phyloP scores from a whole-genome alignment of 1,140 invertebrate genomes.

The Eurosta solidaginis region DNA sequence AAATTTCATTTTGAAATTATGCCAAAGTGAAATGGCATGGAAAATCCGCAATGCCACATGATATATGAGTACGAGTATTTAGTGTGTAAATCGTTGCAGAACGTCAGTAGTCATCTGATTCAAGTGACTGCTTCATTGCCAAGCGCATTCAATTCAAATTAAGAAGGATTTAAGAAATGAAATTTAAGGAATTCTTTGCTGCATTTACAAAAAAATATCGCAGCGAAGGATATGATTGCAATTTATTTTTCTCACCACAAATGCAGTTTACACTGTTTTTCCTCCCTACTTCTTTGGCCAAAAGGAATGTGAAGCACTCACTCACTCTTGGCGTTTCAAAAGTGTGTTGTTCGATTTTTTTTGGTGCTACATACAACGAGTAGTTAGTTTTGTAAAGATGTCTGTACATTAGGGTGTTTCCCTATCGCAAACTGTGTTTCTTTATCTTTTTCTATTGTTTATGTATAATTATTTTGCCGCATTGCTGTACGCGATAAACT shows the following conservation, averaged over 20 bases:
- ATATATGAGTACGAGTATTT: no score
- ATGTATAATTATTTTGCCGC: no score
- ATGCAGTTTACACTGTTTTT: background rate
- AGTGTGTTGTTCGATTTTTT: background rate
- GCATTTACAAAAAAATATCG: background rate
- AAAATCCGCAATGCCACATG: background rate
- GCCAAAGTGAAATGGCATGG: constrained; percentile 2
- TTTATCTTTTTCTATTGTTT: no score
- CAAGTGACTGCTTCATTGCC: background rate
- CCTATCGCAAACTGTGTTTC: no score
- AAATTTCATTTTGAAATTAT: background rate
- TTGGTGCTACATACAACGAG: no score
- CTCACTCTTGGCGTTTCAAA: background rate
- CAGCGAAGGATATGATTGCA: background rate
- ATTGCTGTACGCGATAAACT: no score
- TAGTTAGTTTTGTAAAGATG: no score
- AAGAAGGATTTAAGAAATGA: background rate
- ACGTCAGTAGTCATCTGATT: background rate
- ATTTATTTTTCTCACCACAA: background rate
- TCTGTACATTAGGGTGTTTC: no score
- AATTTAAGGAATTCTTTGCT: background rate
- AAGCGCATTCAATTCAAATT: constrained; percentile 20
- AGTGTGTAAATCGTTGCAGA: constrained; percentile 1
- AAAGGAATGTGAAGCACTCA: background rate
- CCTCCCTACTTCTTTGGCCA: background rate